Evolutionary conservation across 2,797 vertebrate species (phyloP).

Genomic region (Nannoperca obscura): DNA sequence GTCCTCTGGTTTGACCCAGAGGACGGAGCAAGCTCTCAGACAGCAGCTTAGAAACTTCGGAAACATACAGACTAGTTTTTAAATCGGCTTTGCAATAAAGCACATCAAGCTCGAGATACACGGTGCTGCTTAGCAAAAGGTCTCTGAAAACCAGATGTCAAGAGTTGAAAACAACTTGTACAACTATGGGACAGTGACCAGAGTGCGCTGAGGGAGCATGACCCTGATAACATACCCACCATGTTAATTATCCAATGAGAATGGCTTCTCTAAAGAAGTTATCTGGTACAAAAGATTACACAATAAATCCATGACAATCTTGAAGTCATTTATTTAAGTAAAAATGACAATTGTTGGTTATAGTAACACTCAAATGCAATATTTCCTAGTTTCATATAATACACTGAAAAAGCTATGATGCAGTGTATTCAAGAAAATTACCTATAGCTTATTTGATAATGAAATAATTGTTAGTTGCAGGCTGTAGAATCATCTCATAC

Average conservation of each 20-base stretch:
- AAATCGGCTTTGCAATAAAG: constrained; percentile 24
- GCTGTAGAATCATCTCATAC: background rate
- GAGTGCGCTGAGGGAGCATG: background rate
- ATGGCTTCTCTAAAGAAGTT: constrained; percentile 1
- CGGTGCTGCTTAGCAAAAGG: background rate
- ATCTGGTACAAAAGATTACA: background rate
- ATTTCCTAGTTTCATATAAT: background rate
- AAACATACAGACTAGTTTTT: constrained; percentile 14
- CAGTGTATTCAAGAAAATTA: background rate
- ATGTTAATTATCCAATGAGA: constrained; percentile 29
- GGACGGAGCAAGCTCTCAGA: constrained; percentile 50
- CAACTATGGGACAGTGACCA: constrained; percentile 4
- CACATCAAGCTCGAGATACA: background rate
- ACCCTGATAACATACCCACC: constrained; percentile 11
- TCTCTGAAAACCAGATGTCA: constrained; percentile 36
- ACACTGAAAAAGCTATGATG: background rate
- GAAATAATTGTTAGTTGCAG: background rate
- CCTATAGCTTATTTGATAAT: background rate
- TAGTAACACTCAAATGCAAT: background rate
- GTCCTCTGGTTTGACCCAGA: constrained; percentile 65
- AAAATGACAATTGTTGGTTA: background rate
- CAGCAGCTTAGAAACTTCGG: constrained; percentile 31
- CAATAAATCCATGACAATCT: constrained; percentile 13
- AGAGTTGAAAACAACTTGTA: constrained; percentile 5
- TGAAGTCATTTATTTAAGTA: background rate